Evolutionary conservation across 2,113 vertebrate genomes (phyloP), one percentile per base, ranked within the genome.

Genomic region (Pseudorhombus dupliciocellatus): DNA sequence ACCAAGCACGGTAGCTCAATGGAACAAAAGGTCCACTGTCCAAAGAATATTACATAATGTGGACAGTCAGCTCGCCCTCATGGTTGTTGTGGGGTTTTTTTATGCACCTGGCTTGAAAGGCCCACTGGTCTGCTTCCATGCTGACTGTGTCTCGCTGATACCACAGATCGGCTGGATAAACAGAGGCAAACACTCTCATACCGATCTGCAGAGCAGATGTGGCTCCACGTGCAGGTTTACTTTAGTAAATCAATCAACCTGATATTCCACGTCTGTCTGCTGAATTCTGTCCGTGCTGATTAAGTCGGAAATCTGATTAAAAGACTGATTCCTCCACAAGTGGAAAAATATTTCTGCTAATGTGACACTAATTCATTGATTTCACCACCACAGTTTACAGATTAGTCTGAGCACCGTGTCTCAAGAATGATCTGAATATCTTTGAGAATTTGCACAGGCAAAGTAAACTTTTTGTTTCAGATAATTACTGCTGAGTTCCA

Each of bases 141-240:
- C 66, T 18, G 20, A 52, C 62, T 77, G 60, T 57, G 52, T 71
- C 44, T 72, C 30, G 71, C 57, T 74, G 68, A 80, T 70, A 74
- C 25, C 21, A 30, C 73, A 76, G 68, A 87, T 71, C 68, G 31
- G 30, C 76, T 65, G 62, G 69, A 84, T 70, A 75, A 86, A 76
- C 80, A 87, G 79, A 86, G 84, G 79, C 84, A 77, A 85, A 88
- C 65, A 66, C 61, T 79, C 78, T 80, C 64, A 52, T 2, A 3
- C 50, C 62, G 81, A 79, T 87, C 85, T 86, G 88, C 80, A 24
- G 30, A 22, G 51, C 88, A 88, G 83, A 87, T 89, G 89, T 86
- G 73, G 50, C 2, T 76, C 22, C 51, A 44, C 50, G 26, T 50
- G 28, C 54, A 70, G 22, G 73, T 84, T 84, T 60, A 26, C 22